Base-by-base conservation (phyloP, 2,113 vertebrate genomes). In the Misgurnus mizolepis region DNA sequence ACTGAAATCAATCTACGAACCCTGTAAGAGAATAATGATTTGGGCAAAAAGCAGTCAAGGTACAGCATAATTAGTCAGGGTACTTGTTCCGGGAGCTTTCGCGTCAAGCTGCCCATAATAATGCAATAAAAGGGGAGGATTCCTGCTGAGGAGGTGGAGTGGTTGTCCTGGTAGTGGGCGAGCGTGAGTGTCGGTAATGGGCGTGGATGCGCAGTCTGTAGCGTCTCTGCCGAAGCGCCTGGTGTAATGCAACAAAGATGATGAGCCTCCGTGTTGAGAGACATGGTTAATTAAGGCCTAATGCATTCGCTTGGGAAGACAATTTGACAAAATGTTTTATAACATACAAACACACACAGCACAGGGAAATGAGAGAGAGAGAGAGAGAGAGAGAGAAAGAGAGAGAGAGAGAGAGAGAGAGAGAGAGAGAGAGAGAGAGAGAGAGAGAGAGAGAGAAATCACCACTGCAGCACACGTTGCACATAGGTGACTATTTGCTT, bases 51-150 rank as follows among this genome's bases (percentile, higher is more conserved):
- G 27, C 41, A n/a, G 3, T 5, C 58, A 39, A 70, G n/a, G 78
- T 70, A 68, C 80, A 66, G 43, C 55, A 62, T 71, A 78, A 85
- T 80, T 76, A 77, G 58, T 74, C 77, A 80, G 64, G 76, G 81
- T 73, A 81, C 76, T 47, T 41, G 82, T 89, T 90, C 86, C 78
- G 68, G 78, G 67, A 86, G 81, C 79, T 85, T 66, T 17, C 8
- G 79, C 10, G 81, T 82, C 84, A 68, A 66, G 80, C 79, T 80
- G 76, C 55, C 61, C 81, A 66, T 82, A 70, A 67, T 80, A 84
- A 76, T 65, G 81, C 62, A 47, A 81, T 15, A 84, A 78, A 83
- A 82, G 84, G 84, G 85, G 84, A 72, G 74, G 27, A 43, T 80
- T 87, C 81, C 79, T 66, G 34, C 83, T 85, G 85, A 80, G 43